Percentiles rank a stretch among this genome's conserved stretches.
Conservation (phyloP, 2,113 vertebrate species). For the Gadus chalcogrammus region DNA sequence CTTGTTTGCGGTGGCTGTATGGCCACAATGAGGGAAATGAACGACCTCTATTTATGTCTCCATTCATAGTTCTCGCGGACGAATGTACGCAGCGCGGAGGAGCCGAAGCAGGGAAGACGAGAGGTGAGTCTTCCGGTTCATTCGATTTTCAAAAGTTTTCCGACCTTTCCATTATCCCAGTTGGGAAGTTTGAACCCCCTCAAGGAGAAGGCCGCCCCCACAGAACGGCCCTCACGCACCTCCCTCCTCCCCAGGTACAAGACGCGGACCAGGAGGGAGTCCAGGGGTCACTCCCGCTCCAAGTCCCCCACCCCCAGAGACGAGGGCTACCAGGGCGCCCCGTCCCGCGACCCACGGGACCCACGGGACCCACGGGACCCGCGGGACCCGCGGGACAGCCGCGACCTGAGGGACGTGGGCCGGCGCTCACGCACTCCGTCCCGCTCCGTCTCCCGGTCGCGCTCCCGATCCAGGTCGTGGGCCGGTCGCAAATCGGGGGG, state of each 20-base stretch:
- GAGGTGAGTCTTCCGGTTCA: constrained; percentile 69
- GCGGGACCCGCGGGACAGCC: constrained; percentile 60
- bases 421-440: constrained; percentile 88
- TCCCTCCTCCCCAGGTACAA: constrained; percentile 72
- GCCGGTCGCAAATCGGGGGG: constrained; percentile 92
- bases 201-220: too few relatives aligned
- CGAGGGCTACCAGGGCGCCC: constrained; percentile 75
- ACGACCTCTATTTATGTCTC: constrained; percentile 36
- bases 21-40: neutral
- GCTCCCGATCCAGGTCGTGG: constrained; percentile 90
- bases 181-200: too few relatives aligned
- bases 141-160: neutral
- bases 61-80: constrained; percentile 71
- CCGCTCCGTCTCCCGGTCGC: constrained; percentile 75
- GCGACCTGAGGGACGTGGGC: constrained; percentile 57
- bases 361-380: constrained; percentile 52
- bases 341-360: constrained; percentile 76
- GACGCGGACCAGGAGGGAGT: constrained; percentile 78
- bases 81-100: constrained; percentile 77
- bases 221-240: neutral
- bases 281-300: constrained; percentile 72
- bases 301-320: constrained; percentile 79
- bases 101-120: constrained; percentile 94
- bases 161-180: too few relatives aligned
- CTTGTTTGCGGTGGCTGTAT: too few relatives aligned